Percentiles rank a stretch among this genome's conserved stretches.
These are phyloP conservation scores for Actenoides hombroni DNA, from an alignment of 2,113 vertebrate genomes.

Conservation along the genomic window DNA sequence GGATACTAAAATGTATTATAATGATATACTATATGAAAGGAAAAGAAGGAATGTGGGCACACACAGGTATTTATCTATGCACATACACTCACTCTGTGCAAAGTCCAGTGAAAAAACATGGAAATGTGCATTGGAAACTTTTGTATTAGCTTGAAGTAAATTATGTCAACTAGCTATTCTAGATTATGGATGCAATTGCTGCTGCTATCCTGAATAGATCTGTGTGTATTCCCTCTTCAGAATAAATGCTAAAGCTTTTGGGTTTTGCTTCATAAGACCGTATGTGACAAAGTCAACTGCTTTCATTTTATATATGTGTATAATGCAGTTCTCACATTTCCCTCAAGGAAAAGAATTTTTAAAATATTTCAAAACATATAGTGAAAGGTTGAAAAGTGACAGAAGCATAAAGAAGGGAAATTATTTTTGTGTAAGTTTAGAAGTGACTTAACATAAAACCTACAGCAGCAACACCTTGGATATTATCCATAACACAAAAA, in stretches of 20 bases:
- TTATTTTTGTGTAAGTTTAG: background rate
- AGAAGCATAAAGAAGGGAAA: background rate
- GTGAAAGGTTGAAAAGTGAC: background rate
- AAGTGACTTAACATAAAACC: background rate
- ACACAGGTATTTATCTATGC: background rate
- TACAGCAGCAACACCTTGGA: background rate
- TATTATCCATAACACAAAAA: background rate
- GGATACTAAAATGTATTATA: background rate
- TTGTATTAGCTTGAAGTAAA: background rate
- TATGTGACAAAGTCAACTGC: background rate
- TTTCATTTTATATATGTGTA: background rate
- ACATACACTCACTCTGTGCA: background rate
- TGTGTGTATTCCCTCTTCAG: background rate
- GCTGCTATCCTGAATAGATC: background rate
- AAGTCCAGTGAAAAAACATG: background rate
- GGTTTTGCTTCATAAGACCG: background rate
- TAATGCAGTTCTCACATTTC: background rate
- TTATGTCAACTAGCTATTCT: background rate
- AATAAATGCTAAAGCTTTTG: background rate
- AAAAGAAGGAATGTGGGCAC: background rate
- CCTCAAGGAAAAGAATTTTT: background rate
- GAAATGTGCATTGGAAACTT: background rate
- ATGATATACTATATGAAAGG: background rate
- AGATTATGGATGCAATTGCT: background rate
- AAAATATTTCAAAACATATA: background rate